Percentiles rank a stretch among this genome's conserved stretches.
Evolutionary conservation across 1,140 invertebrate genomes (phyloP).

Genomic region (Ctenoplectra terminalis): DNA sequence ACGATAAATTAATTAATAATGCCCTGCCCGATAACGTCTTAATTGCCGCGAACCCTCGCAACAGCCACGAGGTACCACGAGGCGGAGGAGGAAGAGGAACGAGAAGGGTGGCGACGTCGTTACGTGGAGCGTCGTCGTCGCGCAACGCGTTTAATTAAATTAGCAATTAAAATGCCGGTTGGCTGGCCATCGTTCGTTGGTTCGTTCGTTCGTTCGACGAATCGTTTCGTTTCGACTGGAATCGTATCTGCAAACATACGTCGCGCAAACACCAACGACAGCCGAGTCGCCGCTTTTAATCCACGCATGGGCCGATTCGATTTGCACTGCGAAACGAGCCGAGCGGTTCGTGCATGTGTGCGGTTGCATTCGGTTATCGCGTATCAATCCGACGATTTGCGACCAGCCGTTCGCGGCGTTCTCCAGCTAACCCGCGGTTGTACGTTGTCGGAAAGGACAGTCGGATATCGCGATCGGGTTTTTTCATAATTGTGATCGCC

Average conservation of each 20-base stretch:
- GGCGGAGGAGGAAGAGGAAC: neutral
- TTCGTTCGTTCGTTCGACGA: neutral
- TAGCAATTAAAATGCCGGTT: slow-evolving; percentile 77
- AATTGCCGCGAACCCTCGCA: slow-evolving; percentile 66
- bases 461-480: too few relatives aligned
- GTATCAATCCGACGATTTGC: slow-evolving; percentile 47
- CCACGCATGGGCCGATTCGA: slow-evolving; percentile 44
- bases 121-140: slow-evolving; percentile 27
- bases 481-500: too few relatives aligned
- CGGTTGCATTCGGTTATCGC: slow-evolving; percentile 27
- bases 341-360: neutral
- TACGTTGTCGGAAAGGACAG: too few relatives aligned
- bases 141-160: slow-evolving; percentile 76
- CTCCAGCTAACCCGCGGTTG: neutral
- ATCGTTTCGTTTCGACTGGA: slow-evolving; percentile 18
- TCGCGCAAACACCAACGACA: slow-evolving; percentile 20
- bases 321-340: slow-evolving; percentile 25
- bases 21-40: slow-evolving; percentile 74
- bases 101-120: neutral
- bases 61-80: neutral
- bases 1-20: slow-evolving; percentile 78
- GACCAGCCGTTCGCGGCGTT: neutral
- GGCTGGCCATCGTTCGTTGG: neutral
- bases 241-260: slow-evolving; percentile 23
- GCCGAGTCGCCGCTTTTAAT: slow-evolving; percentile 54